These are phyloP conservation scores for Prunella himalayana DNA, from an alignment of 2,113 vertebrate genomes.

Conservation along the genomic window DNA sequence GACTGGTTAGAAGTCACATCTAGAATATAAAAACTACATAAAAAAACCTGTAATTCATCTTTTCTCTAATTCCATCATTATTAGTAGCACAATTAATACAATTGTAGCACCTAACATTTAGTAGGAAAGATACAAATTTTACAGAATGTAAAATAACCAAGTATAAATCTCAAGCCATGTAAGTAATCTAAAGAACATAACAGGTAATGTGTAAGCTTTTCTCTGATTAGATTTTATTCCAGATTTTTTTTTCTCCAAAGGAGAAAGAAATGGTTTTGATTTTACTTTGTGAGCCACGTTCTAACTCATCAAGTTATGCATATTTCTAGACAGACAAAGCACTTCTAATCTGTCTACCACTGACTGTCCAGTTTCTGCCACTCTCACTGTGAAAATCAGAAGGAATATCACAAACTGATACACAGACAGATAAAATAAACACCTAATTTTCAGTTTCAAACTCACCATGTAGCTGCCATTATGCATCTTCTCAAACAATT, in stretches of 20 bases:
- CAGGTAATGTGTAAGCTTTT: not conserved
- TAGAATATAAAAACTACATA: not conserved
- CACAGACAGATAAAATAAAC: not conserved
- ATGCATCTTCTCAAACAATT: not conserved
- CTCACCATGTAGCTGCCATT: not conserved
- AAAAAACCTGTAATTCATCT: not conserved
- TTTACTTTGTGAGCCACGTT: not conserved
- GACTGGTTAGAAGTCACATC: not conserved
- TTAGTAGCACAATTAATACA: not conserved
- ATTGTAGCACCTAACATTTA: not conserved
- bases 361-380: not conserved
- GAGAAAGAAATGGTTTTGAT: not conserved
- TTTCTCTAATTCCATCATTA: not conserved
- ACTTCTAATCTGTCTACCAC: not conserved
- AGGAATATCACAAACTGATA: not conserved
- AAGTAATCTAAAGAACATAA: not conserved
- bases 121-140: not conserved
- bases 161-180: not conserved
- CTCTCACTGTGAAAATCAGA: not conserved
- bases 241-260: not conserved
- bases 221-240: not conserved
- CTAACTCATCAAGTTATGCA: not conserved
- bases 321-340: not conserved
- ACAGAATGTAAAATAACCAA: not conserved
- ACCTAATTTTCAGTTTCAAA: not conserved